Conservation (phyloP, 1,140 invertebrate species). For the Temnothorax curvispinosus region DNA sequence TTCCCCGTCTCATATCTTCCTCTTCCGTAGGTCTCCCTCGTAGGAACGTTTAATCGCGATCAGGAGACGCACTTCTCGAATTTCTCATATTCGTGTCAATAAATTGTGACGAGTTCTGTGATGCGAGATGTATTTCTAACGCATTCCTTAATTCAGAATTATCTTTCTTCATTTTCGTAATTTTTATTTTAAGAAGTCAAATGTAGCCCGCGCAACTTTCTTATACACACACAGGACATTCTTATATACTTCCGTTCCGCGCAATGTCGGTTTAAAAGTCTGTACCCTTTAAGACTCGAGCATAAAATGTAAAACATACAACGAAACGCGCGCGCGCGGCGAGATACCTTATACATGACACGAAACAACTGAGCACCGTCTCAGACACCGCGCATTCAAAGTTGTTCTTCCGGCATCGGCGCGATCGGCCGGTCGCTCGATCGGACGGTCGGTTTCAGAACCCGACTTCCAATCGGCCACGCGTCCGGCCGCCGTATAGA, state of each 20-base stretch:
- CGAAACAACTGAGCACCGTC: constrained; percentile 36
- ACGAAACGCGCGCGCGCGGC: background rate
- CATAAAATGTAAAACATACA: constrained; percentile 12
- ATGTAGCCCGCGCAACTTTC: background rate
- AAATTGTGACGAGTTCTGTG: background rate
- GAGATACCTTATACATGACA: constrained; percentile 25
- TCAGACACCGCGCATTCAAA: constrained; percentile 34
- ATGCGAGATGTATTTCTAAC: background rate
- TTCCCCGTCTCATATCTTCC: too few species aligned
- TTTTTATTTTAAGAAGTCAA: background rate
- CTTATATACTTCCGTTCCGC: background rate
- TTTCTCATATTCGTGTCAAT: constrained; percentile 19
- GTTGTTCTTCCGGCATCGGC: constrained; percentile 50
- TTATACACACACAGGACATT: background rate
- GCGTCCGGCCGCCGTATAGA: constrained; percentile 64
- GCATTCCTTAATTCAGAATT: background rate
- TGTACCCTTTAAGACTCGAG: background rate
- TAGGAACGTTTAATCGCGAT: background rate
- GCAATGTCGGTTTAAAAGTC: background rate
- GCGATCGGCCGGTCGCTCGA: constrained; percentile 53
- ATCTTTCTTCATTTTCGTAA: background rate
- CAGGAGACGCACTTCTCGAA: constrained; percentile 29
- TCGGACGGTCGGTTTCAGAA: constrained; percentile 56
- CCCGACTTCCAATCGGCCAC: constrained; percentile 68
- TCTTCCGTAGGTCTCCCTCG: background rate